Conservation (phyloP, 2,797 vertebrate genomes). For the Siniperca undulata region DNA sequence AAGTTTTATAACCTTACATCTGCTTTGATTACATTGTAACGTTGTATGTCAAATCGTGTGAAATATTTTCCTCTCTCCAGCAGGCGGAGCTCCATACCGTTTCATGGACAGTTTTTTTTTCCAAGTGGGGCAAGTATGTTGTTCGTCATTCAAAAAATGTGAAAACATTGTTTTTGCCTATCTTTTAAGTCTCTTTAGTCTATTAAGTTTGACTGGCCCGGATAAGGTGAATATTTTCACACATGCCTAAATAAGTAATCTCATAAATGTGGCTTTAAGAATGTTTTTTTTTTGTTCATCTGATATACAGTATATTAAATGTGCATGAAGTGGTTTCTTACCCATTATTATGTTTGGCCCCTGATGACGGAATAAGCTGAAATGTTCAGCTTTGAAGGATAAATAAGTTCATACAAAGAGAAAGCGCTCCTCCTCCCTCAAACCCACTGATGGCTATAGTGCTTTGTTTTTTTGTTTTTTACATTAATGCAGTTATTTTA, state of each 20-base stretch:
- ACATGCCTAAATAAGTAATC: not conserved
- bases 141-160: not conserved
- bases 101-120: not conserved
- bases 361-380: not conserved
- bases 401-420: not conserved
- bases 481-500: not conserved
- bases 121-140: not conserved
- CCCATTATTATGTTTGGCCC: not conserved
- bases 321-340: not conserved
- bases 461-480: not conserved
- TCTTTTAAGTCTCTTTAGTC: not conserved
- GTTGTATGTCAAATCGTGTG: not conserved
- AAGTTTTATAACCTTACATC: not conserved
- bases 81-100: slow-evolving; percentile 19
- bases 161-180: not conserved
- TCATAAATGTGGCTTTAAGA: too few relatives aligned
- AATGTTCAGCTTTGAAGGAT: not conserved
- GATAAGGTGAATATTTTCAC: not conserved
- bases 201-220: not conserved
- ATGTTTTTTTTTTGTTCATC: too few relatives aligned
- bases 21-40: not conserved
- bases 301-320: not conserved
- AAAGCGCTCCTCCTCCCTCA: not conserved
- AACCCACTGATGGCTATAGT: not conserved
- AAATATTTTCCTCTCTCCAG: not conserved